Conservation (phyloP, 2,888 invertebrate species). For the Pantelozetes paolii region DNA sequence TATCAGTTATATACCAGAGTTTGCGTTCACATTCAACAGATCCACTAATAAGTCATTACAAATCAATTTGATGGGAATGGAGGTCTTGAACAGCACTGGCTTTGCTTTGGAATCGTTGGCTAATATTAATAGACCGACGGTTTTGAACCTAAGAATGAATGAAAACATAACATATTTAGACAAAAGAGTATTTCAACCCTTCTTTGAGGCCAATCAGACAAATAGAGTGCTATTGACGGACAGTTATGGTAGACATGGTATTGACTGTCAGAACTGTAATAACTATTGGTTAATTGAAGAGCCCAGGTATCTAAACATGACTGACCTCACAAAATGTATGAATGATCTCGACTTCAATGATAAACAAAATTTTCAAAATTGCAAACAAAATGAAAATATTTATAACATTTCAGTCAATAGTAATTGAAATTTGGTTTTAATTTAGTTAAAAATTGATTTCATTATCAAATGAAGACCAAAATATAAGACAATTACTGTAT, state of each 20-base stretch:
- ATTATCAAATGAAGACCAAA: no score
- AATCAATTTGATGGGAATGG: background rate
- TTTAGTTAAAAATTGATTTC: no score
- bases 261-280: background rate
- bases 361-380: background rate
- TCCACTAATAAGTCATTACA: background rate
- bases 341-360: background rate
- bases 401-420: background rate
- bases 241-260: background rate
- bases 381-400: background rate
- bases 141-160: slow-evolving; percentile 12
- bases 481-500: no score
- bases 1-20: background rate
- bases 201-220: background rate
- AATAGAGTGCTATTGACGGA: background rate
- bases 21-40: background rate
- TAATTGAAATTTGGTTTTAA: no score
- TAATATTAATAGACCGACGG: background rate
- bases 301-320: background rate
- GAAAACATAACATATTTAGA: slow-evolving; percentile 6
- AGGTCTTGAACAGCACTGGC: background rate
- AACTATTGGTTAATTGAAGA: background rate
- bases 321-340: background rate
- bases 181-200: background rate
- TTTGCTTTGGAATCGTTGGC: background rate